Base-by-base conservation (phyloP, 1,140 invertebrate species). In the Camponotus vicinus region DNA sequence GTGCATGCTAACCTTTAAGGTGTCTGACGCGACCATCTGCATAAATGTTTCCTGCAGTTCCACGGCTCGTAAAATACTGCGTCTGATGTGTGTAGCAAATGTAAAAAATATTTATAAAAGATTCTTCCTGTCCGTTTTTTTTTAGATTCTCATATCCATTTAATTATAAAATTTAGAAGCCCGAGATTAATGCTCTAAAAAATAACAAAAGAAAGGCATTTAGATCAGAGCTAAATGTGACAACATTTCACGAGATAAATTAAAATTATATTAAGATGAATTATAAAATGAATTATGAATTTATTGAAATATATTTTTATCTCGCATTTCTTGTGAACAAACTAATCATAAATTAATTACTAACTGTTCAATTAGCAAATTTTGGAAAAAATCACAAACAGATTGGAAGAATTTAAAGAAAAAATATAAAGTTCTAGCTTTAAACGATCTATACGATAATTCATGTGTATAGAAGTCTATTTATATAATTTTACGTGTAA, bases 1-100 rank as follows among this genome's bases (percentile, higher is more conserved):
- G 59, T 67, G 86, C 66, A 61, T 59, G 59, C 67, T 59, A 86
- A 66, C 63, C 87, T 71, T 88, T 85, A 85, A 87, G 88, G 69
- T 79, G 73, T 89, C 59, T 52, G 59, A 84, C 86, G 61, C 57
- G 84, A 52, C 59, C 75, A 49, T 89, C 69, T 82, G 75, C 66
- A 75, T 85, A 87, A 88, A 89, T 32, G 75, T 79, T 88, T 85
- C 80, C 88, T 75, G 61, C 52, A 63, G 69, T 59, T 52, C 49
- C 64, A 21, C 69, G 83, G 73, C 71, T 79, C 67, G 78, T 73
- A 40, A 87, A 49, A 42, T 37, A 70, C 34, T 66, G 73, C 55
- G 37, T 18, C 79, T 32, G 52, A 63, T 82, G 79, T 82, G 40
- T 15, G 67, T 27, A 67, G 73, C 79, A 59, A 71, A 63, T 32